phyloP scores from a whole-genome alignment of 2,888 invertebrate genomes.

The Cheilosia grossa region DNA sequence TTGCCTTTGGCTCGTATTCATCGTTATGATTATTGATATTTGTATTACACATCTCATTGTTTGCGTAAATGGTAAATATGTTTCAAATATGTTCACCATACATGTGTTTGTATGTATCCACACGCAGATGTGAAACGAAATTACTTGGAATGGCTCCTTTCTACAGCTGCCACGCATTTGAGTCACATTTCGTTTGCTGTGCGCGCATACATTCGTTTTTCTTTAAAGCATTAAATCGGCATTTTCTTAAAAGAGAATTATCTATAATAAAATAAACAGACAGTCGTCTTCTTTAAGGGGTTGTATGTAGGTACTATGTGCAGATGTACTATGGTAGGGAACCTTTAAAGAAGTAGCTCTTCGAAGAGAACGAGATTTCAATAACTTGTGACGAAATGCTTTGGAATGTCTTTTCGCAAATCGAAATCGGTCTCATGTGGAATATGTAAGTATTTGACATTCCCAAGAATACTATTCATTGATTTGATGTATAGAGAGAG shows the following conservation, averaged over 20 bases:
- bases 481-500: neutral
- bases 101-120: neutral
- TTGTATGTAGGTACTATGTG: too few species aligned
- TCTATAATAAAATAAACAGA: neutral
- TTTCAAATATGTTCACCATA: constrained; percentile 17
- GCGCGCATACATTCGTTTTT: constrained; percentile 11
- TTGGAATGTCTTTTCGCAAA: constrained; percentile 18
- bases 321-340: neutral
- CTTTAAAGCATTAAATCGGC: constrained; percentile 12
- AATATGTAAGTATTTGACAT: constrained; percentile 38
- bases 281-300: neutral
- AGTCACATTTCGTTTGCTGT: constrained; percentile 9
- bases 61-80: constrained; percentile 58
- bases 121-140: constrained; percentile 45
- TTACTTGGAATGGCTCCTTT: constrained; percentile 63
- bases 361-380: constrained; percentile 11
- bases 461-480: constrained; percentile 23
- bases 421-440: constrained; percentile 11
- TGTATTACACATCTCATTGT: constrained; percentile 59
- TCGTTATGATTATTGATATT: constrained; percentile 71
- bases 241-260: constrained; percentile 7
- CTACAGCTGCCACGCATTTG: constrained; percentile 53
- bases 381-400: constrained; percentile 18
- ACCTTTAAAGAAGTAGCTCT: constrained; percentile 1
- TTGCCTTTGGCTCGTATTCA: constrained; percentile 50